Base-by-base conservation (phyloP, 2,888 invertebrate species). In the Dendrolimus pini region DNA sequence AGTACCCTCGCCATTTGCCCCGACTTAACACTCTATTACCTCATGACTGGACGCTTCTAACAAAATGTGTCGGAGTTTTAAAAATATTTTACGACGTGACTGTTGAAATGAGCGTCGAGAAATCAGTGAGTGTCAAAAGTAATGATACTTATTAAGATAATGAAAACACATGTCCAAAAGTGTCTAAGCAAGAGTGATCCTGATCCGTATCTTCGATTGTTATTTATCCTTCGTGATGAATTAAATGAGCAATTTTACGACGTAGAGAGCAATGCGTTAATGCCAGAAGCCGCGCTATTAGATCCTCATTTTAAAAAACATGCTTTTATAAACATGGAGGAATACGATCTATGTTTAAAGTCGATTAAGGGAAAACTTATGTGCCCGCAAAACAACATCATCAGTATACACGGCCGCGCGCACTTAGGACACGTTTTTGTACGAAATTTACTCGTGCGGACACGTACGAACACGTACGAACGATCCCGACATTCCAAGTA, bases 291-390 rank as follows among this genome's bases (percentile, higher is more conserved):
- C 30, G 10, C 63, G 30, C 60, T 67, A 52, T 60, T 61, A 52
- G 67, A 67, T 55, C 61, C 62, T 1, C 54, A 61, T 3, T 65
- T 67, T 52, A 67, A 65, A 62, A 65, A 65, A 54, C 55, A 62
- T 58, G 61, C 59, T 7, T 65, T 64, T 58, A 56, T 14, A 12
- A 62, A 56, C 41, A 57, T 52, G 14, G 54, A 54, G 12, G 61
- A 60, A 59, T 63, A 58, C 56, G 56, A 63, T 1, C 30, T 14
- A 10, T 61, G 57, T 42, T 12, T 60, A 13, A 58, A 56, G 56
- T 13, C 56, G 14, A 58, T 62, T 10, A 58, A 58, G 56, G 47
- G 52, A 41, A 62, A 56, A 57, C 59, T 60, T 62, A 53, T 41
- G 13, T 56, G 59, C 55, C 18, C 30, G 52, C 53, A 41, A 60